These are phyloP conservation scores for Scaptomyza montana DNA, from an alignment of 1,140 invertebrate genomes.

Conservation along the genomic window DNA sequence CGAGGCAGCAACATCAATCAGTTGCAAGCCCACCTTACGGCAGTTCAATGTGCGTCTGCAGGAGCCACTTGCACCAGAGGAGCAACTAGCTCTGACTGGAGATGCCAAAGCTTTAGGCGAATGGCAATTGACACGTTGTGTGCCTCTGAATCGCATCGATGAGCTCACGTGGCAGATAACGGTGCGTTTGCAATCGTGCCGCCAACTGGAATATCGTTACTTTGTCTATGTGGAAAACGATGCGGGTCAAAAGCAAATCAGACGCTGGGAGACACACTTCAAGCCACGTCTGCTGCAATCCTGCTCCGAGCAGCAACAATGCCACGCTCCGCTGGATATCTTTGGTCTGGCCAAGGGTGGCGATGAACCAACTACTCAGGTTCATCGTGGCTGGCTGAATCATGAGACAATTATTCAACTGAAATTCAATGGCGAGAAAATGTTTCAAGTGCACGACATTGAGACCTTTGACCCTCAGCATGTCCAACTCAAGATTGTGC, in stretches of 20 bases:
- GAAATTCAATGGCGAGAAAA: slow-evolving; percentile 86
- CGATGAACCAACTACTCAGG: slow-evolving; percentile 82
- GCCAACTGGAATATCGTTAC: slow-evolving; percentile 88
- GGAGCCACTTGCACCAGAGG: slow-evolving; percentile 65
- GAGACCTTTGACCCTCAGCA: slow-evolving; percentile 79
- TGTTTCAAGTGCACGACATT: slow-evolving; percentile 81
- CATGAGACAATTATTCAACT: slow-evolving; percentile 91
- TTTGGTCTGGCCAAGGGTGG: slow-evolving; percentile 82
- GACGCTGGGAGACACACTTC: slow-evolving; percentile 90
- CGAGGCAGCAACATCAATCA: slow-evolving; percentile 23
- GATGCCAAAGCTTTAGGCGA: slow-evolving; percentile 83
- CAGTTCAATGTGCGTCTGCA: slow-evolving; percentile 66
- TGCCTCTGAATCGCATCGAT: slow-evolving; percentile 71
- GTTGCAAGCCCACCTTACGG: slow-evolving; percentile 59
- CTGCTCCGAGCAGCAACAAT: slow-evolving; percentile 49
- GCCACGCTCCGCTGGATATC: slow-evolving; percentile 79
- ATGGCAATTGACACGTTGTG: slow-evolving; percentile 83
- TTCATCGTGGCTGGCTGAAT: slow-evolving; percentile 92
- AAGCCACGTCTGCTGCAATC: slow-evolving; percentile 84
- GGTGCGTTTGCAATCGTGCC: slow-evolving; percentile 85
- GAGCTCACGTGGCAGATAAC: slow-evolving; percentile 83
- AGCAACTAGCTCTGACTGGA: slow-evolving; percentile 84
- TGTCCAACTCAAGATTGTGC: slow-evolving; percentile 68
- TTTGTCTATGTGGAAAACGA: slow-evolving; percentile 85
- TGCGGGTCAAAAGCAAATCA: slow-evolving; percentile 84